A percentile compares a stretch with the other conserved stretches of the same genome.
Evolutionary conservation across 2,888 invertebrate genomes (phyloP).

Genomic region (Axea sp.): DNA sequence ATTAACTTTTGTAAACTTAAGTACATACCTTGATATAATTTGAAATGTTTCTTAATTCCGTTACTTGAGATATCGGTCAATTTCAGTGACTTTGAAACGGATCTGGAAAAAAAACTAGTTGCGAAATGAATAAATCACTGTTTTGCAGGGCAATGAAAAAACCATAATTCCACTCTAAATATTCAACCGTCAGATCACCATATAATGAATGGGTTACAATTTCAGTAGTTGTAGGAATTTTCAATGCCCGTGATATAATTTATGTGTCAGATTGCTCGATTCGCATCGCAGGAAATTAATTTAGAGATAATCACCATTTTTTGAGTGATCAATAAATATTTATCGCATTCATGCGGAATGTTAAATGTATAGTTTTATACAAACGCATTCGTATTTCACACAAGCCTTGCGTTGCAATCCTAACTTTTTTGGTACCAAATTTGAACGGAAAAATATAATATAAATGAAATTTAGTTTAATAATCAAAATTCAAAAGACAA

Average conservation of each 20-base stretch:
- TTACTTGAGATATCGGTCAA: too few relatives aligned
- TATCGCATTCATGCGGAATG: not conserved
- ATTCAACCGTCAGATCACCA: not conserved
- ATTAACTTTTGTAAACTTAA: too few relatives aligned
- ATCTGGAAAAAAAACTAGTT: too few relatives aligned
- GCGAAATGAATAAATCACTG: slow-evolving; percentile 16
- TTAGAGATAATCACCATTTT: slow-evolving; percentile 24
- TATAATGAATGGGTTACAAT: slow-evolving; percentile 21
- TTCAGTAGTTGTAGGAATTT: slow-evolving; percentile 20
- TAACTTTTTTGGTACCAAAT: too few relatives aligned
- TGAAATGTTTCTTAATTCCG: too few relatives aligned
- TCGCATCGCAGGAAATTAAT: slow-evolving; percentile 23
- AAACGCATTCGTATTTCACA: too few relatives aligned
- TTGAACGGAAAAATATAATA: too few relatives aligned
- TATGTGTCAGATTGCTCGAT: slow-evolving; percentile 23
- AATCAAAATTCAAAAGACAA: too few relatives aligned
- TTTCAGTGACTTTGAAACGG: too few relatives aligned
- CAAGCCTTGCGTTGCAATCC: too few relatives aligned
- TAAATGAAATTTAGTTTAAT: too few relatives aligned
- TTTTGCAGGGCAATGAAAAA: slow-evolving; percentile 4
- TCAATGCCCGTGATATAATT: slow-evolving; percentile 20
- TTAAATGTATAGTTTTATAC: not conserved
- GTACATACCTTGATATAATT: too few relatives aligned
- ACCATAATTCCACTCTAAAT: slow-evolving; percentile 13
- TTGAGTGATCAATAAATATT: slow-evolving; percentile 17